Conservation (phyloP, 2,888 invertebrate species). For the Tiliacea citrago region DNA sequence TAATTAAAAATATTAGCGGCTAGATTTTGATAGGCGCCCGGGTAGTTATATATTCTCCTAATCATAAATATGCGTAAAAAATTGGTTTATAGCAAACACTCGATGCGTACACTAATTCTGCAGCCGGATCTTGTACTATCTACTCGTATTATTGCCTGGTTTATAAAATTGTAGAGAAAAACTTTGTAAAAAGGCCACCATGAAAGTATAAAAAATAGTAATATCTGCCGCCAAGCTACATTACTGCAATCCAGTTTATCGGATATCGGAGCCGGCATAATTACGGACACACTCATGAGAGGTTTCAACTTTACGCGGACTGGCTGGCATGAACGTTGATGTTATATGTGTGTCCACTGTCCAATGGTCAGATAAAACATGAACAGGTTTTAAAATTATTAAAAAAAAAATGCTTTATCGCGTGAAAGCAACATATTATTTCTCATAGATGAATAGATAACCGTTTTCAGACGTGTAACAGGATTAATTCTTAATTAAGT, state of each 20-base stretch:
- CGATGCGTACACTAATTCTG: no score
- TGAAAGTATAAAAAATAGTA: conserved; percentile 3
- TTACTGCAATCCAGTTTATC: conserved; percentile 10
- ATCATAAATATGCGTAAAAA: no score
- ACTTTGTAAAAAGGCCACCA: neutral
- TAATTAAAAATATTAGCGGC: no score
- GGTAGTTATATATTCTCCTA: no score
- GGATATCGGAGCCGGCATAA: conserved; percentile 17
- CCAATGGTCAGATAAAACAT: neutral
- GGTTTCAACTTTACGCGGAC: neutral
- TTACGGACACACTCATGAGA: conserved; percentile 3
- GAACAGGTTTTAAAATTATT: neutral
- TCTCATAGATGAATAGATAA: neutral
- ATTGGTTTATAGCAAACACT: no score
- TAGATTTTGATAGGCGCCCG: no score
- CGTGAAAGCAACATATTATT: neutral
- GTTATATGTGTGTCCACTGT: neutral
- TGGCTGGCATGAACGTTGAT: neutral
- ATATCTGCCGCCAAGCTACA: neutral
- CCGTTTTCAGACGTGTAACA: neutral
- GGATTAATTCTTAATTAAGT: neutral
- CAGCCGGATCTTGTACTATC: no score
- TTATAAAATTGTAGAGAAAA: neutral
- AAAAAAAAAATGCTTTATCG: neutral
- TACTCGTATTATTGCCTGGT: no score